Evolutionary conservation across 2,113 vertebrate genomes (phyloP), one percentile per base, ranked within the genome.

Genomic region (Phyllopteryx taeniolatus): DNA sequence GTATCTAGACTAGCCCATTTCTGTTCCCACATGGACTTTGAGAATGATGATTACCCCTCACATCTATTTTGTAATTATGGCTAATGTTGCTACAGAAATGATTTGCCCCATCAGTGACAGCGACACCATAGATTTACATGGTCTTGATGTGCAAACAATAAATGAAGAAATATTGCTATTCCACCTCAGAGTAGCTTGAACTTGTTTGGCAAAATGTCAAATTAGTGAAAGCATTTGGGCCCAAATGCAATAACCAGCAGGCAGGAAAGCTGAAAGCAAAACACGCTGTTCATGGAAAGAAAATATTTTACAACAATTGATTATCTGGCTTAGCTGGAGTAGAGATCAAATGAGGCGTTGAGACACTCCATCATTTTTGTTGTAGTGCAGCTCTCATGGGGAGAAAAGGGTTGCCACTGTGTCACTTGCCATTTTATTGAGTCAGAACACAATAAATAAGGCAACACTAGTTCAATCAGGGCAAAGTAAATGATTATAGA

Each of bases 401-500:
- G 43, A 70, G 56, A 69, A 74, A 68, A 67, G 43, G 49, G 22
- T 44, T 15, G 59, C 72, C 72, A 73, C 76, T 78, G 74, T 81
- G 79, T 83, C 71, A 77, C 77, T 63, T 68, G 44, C 68, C 79
- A 54, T 68, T 56, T 68, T 35, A 20, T 22, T n/a, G 68, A 42
- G 68, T 77, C 60, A 42, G 66, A 80, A 71, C 62, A 67, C 74
- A 80, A 85, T 74, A 83, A 82, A 83, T 78, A 63, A 27, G 75
- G 60, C 79, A 77, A 72, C 86, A 72, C 72, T 64, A 76, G 83
- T 83, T 83, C 77, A 83, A 79, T 74, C 60, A 8, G 68, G 74
- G 75, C 78, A 68, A 62, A 8, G 77, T 57, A 19, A 56, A 72
- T 77, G 81, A 88, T 88, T 87, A 88, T 83, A 79, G 82, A 91